Conservation (phyloP, 1,140 invertebrate species). For the honey bee (Apis mellifera) region DNA sequence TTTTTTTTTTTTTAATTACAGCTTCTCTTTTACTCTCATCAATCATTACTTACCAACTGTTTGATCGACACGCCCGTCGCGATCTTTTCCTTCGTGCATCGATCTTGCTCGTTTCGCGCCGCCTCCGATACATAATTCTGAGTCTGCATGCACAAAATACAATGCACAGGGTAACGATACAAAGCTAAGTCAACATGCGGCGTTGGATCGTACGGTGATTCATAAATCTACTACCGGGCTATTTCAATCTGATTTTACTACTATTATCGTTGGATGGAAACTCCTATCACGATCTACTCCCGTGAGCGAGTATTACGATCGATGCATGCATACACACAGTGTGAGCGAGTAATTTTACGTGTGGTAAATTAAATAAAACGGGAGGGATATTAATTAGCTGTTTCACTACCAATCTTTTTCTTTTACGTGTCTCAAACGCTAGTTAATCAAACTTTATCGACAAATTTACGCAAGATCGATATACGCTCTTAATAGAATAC, state of each 20-base stretch:
- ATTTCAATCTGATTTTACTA: slow-evolving; percentile 1
- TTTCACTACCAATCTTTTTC: background rate
- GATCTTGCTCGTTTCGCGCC: slow-evolving; percentile 76
- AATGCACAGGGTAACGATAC: slow-evolving; percentile 51
- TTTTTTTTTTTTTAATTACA: too few species aligned
- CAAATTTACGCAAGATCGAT: background rate
- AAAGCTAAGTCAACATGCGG: slow-evolving; percentile 53
- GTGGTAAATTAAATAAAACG: background rate
- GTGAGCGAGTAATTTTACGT: background rate
- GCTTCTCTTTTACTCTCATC: too few species aligned
- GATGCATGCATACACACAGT: background rate
- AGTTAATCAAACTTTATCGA: too few species aligned
- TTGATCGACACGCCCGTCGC: slow-evolving; percentile 81
- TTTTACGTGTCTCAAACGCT: too few species aligned
- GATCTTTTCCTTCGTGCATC: slow-evolving; percentile 78
- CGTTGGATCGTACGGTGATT: background rate
- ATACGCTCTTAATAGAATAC: too few species aligned
- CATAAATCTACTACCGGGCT: slow-evolving; percentile 17
- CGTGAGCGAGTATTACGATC: background rate
- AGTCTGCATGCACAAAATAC: slow-evolving; percentile 80
- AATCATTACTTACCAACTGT: slow-evolving; percentile 73
- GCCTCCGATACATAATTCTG: slow-evolving; percentile 80
- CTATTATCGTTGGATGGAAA: background rate
- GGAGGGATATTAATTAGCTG: background rate
- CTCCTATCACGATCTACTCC: slow-evolving; percentile 9